Evolutionary conservation across 2,888 invertebrate genomes (phyloP).

Genomic region (Gryllus longicercus): DNA sequence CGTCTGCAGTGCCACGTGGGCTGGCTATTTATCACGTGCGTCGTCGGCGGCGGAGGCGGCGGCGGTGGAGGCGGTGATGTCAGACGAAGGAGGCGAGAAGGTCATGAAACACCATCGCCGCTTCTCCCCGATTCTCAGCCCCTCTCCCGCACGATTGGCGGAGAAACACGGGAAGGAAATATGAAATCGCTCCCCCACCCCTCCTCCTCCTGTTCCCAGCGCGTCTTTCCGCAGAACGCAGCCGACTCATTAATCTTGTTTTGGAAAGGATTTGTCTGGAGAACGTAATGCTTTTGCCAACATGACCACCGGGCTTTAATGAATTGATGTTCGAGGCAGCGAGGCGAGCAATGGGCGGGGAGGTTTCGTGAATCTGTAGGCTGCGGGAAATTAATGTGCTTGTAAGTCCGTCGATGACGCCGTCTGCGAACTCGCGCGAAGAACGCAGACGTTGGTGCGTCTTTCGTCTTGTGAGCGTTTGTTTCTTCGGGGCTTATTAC

Average conservation of each 20-base stretch:
- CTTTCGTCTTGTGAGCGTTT: no score
- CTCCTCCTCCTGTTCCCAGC: not conserved
- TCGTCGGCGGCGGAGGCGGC: no score
- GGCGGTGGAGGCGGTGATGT: no score
- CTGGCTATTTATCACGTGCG: no score
- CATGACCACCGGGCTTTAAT: not conserved
- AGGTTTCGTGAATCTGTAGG: not conserved
- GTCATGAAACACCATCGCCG: no score
- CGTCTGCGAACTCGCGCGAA: no score
- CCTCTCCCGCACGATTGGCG: no score
- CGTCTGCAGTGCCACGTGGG: no score
- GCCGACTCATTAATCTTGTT: conserved; percentile 10
- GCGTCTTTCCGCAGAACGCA: not conserved
- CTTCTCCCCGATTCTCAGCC: no score
- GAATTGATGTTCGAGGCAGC: not conserved
- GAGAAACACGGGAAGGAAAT: not conserved
- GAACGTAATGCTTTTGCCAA: conserved; percentile 8
- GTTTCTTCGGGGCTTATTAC: no score
- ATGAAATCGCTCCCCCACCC: not conserved
- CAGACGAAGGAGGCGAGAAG: no score
- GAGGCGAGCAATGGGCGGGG: not conserved
- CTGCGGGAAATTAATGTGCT: not conserved
- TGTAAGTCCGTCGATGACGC: not conserved
- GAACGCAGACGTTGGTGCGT: no score
- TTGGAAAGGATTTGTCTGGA: conserved; percentile 9